Percentiles rank a stretch among this genome's conserved stretches.
Evolutionary conservation across 1,140 invertebrate genomes (phyloP).

Genomic region (Aradophagus sp.): DNA sequence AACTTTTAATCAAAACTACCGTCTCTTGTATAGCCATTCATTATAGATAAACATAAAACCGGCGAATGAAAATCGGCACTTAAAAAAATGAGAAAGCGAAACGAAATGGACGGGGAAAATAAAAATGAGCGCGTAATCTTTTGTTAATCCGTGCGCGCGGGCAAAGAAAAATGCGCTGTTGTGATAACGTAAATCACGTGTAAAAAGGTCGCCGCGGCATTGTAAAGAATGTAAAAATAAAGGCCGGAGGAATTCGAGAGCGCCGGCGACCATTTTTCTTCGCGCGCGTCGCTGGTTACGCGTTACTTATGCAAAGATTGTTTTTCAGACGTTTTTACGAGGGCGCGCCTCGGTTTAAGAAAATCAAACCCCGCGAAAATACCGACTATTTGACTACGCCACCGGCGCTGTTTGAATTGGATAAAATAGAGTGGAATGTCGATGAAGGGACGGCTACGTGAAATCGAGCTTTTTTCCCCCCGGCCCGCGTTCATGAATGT

Average conservation of each 20-base stretch:
- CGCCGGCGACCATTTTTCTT: constrained; percentile 43
- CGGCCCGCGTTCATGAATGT: constrained; percentile 38
- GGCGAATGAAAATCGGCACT: constrained; percentile 29
- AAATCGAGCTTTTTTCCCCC: constrained; percentile 40
- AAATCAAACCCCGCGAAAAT: constrained; percentile 37
- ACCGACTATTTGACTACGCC: constrained; percentile 33
- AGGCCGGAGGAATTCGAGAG: constrained; percentile 20
- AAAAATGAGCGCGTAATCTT: constrained; percentile 32
- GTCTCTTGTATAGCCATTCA: too few species aligned
- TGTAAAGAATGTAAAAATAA: constrained; percentile 48
- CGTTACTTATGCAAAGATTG: constrained; percentile 57
- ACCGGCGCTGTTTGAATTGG: constrained; percentile 32
- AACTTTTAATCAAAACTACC: too few species aligned
- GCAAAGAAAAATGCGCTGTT: constrained; percentile 37
- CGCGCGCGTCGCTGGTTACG: constrained; percentile 34
- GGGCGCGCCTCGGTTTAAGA: constrained; percentile 16
- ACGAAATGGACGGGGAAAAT: constrained; percentile 14
- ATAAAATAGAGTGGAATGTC: constrained; percentile 37
- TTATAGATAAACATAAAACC: constrained; percentile 3
- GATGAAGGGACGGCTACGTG: constrained; percentile 24
- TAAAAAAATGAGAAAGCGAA: constrained; percentile 1
- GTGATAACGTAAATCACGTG: constrained; percentile 52
- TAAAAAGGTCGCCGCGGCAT: constrained; percentile 31
- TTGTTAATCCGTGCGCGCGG: constrained; percentile 32
- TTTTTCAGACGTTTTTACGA: constrained; percentile 54